Evolutionary conservation across 2,888 invertebrate species (phyloP).

Genomic region (Poecilobothrus nobilitatus): DNA sequence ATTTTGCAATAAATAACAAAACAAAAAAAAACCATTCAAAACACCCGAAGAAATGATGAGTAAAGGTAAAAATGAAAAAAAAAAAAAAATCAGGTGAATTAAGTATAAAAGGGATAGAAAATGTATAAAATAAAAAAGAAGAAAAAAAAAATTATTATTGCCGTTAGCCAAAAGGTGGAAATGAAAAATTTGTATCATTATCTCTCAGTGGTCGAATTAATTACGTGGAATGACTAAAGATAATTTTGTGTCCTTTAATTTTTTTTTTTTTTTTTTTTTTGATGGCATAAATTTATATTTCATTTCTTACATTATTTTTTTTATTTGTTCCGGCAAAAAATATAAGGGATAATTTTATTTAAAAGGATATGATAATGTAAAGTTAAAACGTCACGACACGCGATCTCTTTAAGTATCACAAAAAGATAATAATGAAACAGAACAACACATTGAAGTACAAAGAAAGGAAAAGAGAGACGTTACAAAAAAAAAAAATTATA

Average conservation of each 20-base stretch:
- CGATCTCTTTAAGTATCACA: not conserved
- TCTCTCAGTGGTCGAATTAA: constrained; percentile 6
- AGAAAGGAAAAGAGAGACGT: too few species aligned
- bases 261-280: not conserved
- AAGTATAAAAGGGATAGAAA: not conserved
- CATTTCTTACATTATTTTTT: not conserved
- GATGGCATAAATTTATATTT: not conserved
- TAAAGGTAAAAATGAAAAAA: not conserved
- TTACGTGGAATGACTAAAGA: constrained; percentile 6
- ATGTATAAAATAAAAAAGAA: not conserved
- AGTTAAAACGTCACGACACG: constrained; percentile 6
- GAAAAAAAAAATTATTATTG: not conserved
- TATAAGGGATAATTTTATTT: not conserved
- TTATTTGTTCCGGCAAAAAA: not conserved
- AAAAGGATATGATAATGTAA: constrained; percentile 4
- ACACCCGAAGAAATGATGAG: not conserved
- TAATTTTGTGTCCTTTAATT: not conserved
- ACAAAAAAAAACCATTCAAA: not conserved
- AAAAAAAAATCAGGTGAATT: too few species aligned
- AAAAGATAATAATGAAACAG: not conserved
- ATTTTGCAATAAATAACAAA: not conserved
- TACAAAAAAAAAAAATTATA: too few species aligned
- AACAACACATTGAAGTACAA: too few species aligned
- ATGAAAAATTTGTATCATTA: constrained; percentile 6
- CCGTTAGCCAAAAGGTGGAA: constrained; percentile 6